These are phyloP conservation scores for Drosophila kambysellisi DNA, from an alignment of 2,888 invertebrate genomes.

Conservation along the genomic window DNA sequence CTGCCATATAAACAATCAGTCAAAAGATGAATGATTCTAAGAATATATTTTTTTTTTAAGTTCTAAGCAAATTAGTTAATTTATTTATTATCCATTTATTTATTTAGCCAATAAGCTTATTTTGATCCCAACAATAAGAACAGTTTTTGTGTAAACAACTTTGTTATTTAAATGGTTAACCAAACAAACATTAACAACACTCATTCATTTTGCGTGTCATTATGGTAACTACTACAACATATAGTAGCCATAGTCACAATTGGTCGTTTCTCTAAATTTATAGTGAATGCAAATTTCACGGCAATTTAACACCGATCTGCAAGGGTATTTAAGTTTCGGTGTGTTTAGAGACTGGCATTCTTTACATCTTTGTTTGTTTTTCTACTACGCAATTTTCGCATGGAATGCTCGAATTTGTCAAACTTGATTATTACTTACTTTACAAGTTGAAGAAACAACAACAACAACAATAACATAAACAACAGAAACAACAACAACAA, in stretches of 20 bases:
- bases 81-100: neutral
- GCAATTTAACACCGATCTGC: neutral
- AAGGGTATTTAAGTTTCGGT: neutral
- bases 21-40: too few species aligned
- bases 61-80: neutral
- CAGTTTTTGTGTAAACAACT: neutral
- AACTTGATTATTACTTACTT: slow-evolving; percentile 38
- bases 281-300: neutral
- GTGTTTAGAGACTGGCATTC: neutral
- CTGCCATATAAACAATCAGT: too few species aligned
- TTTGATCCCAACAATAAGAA: neutral
- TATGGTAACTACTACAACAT: neutral
- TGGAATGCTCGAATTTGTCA: slow-evolving; percentile 52
- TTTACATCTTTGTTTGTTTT: slow-evolving; percentile 32
- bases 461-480: neutral
- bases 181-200: neutral
- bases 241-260: neutral
- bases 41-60: too few species aligned
- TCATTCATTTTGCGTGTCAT: neutral
- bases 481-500: neutral
- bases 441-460: slow-evolving; percentile 12
- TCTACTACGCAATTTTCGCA: slow-evolving; percentile 50
- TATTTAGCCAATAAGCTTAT: neutral
- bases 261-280: neutral
- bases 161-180: neutral